These are phyloP conservation scores for Leptinotarsa defecta DNA, from an alignment of 1,140 invertebrate genomes.

Conservation along the genomic window DNA sequence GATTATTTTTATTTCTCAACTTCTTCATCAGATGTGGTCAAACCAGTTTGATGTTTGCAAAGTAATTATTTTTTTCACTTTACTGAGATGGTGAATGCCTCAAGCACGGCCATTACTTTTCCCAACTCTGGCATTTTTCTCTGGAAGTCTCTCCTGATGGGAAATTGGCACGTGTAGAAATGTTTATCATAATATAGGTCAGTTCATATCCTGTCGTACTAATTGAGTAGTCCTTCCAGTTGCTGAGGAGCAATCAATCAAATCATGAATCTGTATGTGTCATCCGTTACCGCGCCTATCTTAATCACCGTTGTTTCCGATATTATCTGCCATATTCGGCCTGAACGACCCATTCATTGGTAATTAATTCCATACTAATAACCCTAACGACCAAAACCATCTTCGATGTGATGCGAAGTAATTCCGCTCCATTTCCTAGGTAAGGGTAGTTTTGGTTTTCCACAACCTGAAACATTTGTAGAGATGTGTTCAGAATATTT, in stretches of 20 bases:
- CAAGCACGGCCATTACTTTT: no score
- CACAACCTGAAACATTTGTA: no score
- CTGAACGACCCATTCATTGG: not conserved
- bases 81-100: no score
- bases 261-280: not conserved
- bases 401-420: not conserved
- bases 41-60: no score
- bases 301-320: not conserved
- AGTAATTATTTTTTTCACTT: no score
- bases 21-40: no score
- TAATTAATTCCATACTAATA: not conserved
- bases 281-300: slow-evolving; percentile 1
- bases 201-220: not conserved
- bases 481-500: no score
- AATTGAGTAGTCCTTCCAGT: not conserved
- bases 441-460: no score
- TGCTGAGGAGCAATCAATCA: not conserved
- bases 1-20: no score
- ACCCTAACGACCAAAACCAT: not conserved
- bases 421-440: not conserved
- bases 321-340: not conserved
- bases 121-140: no score
- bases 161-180: not conserved
- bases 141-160: no score
- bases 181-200: slow-evolving; percentile 1